Conservation (phyloP, 2,888 invertebrate species). For the Apotomis turbidana region DNA sequence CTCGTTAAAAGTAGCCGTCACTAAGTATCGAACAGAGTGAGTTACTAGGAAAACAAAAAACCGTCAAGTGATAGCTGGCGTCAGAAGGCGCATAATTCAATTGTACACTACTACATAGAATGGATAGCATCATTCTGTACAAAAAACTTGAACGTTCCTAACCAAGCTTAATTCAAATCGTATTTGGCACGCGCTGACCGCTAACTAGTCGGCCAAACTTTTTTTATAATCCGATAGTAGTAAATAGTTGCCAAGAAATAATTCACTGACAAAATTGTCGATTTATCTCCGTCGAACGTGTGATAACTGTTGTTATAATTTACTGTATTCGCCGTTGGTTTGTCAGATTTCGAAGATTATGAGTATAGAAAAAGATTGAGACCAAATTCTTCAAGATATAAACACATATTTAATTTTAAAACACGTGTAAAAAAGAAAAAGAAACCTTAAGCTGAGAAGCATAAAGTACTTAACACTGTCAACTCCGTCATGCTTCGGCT, state of each 20-base stretch:
- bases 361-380: not conserved
- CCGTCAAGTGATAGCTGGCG: too few relatives aligned
- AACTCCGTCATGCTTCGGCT: too few relatives aligned
- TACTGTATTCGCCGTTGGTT: constrained; percentile 4
- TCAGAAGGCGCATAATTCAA: too few relatives aligned
- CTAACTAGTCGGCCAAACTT: constrained; percentile 41
- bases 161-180: constrained; percentile 43
- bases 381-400: not conserved
- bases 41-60: too few relatives aligned
- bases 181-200: constrained; percentile 54
- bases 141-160: constrained; percentile 14
- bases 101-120: too few relatives aligned
- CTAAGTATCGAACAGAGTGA: too few relatives aligned
- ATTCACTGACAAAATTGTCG: constrained; percentile 48
- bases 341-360: constrained; percentile 11
- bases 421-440: too few relatives aligned
- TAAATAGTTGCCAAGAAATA: constrained; percentile 55
- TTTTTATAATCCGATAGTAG: constrained; percentile 32
- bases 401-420: too few relatives aligned
- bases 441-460: too few relatives aligned
- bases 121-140: too few relatives aligned
- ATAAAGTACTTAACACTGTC: too few relatives aligned
- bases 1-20: too few relatives aligned
- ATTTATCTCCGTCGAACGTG: constrained; percentile 9
- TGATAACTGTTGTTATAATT: constrained; percentile 16